Conservation (phyloP, 2,888 invertebrate species). For the Chromoteleia sp. region DNA sequence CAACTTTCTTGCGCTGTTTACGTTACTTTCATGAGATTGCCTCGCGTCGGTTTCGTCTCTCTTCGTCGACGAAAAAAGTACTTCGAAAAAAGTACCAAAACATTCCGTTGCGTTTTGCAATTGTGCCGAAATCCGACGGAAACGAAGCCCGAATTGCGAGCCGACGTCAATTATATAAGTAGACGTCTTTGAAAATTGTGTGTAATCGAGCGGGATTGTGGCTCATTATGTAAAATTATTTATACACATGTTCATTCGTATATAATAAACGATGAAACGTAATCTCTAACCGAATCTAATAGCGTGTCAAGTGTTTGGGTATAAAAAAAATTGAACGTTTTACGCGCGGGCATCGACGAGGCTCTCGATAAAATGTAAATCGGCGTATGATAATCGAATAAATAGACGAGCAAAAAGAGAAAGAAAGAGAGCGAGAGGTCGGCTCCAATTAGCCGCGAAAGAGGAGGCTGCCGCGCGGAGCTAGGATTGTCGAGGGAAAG, state of each 20-base stretch:
- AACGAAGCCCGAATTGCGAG: slow-evolving; percentile 24
- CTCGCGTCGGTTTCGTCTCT: too few relatives aligned
- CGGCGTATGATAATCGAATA: slow-evolving; percentile 51
- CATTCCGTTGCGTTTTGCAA: slow-evolving; percentile 2
- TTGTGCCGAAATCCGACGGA: slow-evolving; percentile 29
- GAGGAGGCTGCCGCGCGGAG: slow-evolving; percentile 67
- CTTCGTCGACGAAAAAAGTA: too few relatives aligned
- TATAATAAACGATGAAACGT: slow-evolving; percentile 55
- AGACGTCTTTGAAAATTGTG: slow-evolving; percentile 39
- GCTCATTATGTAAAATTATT: slow-evolving; percentile 61
- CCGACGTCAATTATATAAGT: slow-evolving; percentile 37
- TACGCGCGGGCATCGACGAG: too few relatives aligned
- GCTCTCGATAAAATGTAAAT: slow-evolving; percentile 44
- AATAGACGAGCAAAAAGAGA: slow-evolving; percentile 43
- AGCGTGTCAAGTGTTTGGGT: slow-evolving; percentile 34
- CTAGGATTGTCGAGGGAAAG: slow-evolving; percentile 70
- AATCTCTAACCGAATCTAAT: slow-evolving; percentile 43
- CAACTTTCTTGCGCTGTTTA: not conserved
- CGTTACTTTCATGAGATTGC: not conserved
- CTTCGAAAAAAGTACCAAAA: too few relatives aligned
- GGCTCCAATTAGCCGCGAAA: slow-evolving; percentile 73
- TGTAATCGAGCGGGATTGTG: slow-evolving; percentile 38
- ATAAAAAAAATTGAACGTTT: too few relatives aligned
- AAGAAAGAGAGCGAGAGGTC: slow-evolving; percentile 59
- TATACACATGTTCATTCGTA: slow-evolving; percentile 47